Evolutionary conservation across 23 tunicate species (phyloP).

Genomic region (Trididemnum clinides): DNA sequence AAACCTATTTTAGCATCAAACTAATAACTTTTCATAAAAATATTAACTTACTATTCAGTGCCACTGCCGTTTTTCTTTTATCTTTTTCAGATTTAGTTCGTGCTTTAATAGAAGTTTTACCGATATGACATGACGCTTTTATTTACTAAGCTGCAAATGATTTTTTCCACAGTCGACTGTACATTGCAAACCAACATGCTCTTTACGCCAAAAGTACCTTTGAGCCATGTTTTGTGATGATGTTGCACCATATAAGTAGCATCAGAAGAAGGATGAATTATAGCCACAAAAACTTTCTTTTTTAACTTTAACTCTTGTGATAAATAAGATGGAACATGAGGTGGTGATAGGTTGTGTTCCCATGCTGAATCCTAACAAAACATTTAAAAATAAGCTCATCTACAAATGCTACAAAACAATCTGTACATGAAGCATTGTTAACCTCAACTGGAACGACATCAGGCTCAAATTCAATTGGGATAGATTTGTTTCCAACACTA

Average conservation of each 20-base stretch:
- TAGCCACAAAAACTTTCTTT: conserved; percentile 79
- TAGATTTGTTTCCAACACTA: conserved; percentile 28
- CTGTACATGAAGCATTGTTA: not conserved
- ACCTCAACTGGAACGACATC: not conserved
- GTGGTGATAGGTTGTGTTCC: conserved; percentile 67
- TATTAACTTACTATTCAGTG: not conserved
- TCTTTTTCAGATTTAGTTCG: too few relatives aligned
- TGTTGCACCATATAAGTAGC: conserved; percentile 25
- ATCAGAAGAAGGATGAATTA: conserved; percentile 51
- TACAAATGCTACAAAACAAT: not conserved
- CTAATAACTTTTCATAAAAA: not conserved
- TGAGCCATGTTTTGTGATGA: conserved; percentile 62
- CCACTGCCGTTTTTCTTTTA: not conserved
- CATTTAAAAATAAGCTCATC: too few relatives aligned
- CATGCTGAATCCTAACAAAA: conserved; percentile 75
- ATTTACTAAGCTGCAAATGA: too few relatives aligned
- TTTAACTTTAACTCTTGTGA: conserved; percentile 81
- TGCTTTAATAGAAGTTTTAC: too few relatives aligned
- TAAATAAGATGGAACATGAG: conserved; percentile 68
- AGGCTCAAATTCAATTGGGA: conserved; percentile 58
- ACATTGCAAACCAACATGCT: too few relatives aligned
- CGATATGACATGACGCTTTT: too few relatives aligned
- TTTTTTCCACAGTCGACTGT: too few relatives aligned
- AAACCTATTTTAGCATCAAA: too few relatives aligned
- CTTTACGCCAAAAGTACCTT: too few relatives aligned